Evolutionary conservation across 2,113 vertebrate genomes (phyloP).

Genomic region (Gnathonemus longibarbis): DNA sequence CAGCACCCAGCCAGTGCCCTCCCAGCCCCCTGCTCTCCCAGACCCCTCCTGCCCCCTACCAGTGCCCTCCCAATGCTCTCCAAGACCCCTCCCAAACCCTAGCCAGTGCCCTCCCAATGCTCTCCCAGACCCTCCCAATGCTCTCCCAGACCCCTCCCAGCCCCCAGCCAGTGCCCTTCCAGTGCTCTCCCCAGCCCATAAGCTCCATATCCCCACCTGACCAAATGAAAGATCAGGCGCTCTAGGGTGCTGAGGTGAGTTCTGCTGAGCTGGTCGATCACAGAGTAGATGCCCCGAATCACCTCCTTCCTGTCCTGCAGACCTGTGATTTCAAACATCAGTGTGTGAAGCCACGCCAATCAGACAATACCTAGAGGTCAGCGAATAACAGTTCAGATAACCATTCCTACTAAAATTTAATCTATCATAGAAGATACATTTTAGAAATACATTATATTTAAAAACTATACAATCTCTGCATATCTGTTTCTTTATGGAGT

Average conservation of each 20-base stretch:
- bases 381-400: neutral
- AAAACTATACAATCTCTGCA: neutral
- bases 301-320: conserved; percentile 89
- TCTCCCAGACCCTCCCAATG: no score
- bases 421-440: neutral
- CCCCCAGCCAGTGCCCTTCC: no score
- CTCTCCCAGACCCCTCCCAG: neutral
- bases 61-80: neutral
- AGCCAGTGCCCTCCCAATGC: no score
- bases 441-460: neutral
- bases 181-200: neutral
- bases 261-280: conserved; percentile 91
- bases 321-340: conserved; percentile 52
- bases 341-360: neutral
- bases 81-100: neutral
- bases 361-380: neutral
- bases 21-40: no score
- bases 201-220: conserved; percentile 66
- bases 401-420: neutral
- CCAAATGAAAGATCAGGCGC: conserved; percentile 92
- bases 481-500: neutral
- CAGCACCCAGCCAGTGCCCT: no score
- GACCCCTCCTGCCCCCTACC: neutral
- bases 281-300: conserved; percentile 80
- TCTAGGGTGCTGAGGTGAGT: conserved; percentile 90